Evolutionary conservation across 2,888 invertebrate species (phyloP).

Genomic region (Drosophila flavopinicola): DNA sequence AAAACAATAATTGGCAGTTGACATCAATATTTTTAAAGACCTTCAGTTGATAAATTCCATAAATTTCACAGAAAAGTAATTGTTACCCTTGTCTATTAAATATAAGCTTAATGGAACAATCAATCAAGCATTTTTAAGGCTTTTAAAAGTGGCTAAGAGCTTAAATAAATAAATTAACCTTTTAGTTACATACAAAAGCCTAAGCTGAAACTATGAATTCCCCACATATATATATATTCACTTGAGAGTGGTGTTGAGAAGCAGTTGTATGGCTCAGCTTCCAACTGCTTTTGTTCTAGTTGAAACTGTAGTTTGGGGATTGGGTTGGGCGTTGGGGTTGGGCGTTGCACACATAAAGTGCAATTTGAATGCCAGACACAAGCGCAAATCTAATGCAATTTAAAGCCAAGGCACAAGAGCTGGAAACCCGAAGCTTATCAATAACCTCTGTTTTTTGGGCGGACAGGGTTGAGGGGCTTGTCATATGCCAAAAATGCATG

Average conservation of each 20-base stretch:
- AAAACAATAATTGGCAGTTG: no score
- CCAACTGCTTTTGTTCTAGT: background rate
- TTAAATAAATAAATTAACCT: no score
- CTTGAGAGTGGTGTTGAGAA: conserved; percentile 8
- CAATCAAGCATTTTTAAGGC: no score
- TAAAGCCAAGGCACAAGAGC: conserved; percentile 17
- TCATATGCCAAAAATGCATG: conserved; percentile 57
- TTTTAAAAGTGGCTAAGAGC: no score
- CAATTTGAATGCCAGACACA: conserved; percentile 23
- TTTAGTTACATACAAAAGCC: no score
- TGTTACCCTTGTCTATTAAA: no score
- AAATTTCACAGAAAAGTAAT: no score
- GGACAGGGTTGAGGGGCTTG: conserved; percentile 14
- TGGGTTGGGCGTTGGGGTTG: background rate
- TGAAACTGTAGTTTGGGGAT: background rate
- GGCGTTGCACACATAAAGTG: conserved; percentile 7
- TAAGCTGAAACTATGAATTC: background rate
- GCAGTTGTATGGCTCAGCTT: background rate
- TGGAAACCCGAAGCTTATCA: conserved; percentile 28
- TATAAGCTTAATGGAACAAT: no score
- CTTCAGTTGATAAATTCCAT: no score
- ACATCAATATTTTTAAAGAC: no score
- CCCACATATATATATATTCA: no score
- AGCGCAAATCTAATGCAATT: conserved; percentile 35
- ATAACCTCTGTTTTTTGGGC: conserved; percentile 21